Base-by-base conservation (phyloP, 2,888 invertebrate species). In the Magallana nippona region DNA sequence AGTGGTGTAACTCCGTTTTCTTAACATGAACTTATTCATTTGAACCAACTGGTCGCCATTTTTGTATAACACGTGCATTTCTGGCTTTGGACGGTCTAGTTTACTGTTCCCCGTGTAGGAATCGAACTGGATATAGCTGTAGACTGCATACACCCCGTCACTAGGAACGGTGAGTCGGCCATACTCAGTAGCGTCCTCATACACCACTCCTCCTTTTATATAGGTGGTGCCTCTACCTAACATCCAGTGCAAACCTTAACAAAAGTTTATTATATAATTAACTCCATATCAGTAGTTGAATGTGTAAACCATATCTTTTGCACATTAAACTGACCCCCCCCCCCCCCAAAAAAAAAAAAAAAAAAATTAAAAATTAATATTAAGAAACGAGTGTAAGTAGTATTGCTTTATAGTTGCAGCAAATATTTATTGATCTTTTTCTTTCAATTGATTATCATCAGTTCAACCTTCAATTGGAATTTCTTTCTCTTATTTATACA, bases 91-190 rank as follows among this genome's bases (percentile, higher is more conserved):
- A 1, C n/a, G 8, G 13, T 32, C 19, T 19, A 82, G 15, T 0
- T 58, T 15, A 22, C 27, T 60, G 2, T 79, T 19, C 2, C 55
- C 56, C 0, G 82, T 82, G 55, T 82, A 82, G 1, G 71, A 22
- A 32, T 82, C 71, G 19, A 82, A 71, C 15, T 82, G 82, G 56
- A 82, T 32, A 11, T 82, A 82, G 17, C 82, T 82, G 27, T 82
- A 82, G 8, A 82, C 71, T 19, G n/a, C 82, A 22, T 82, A 82
- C 10, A 82, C n/a, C 11, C 82, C 82, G 56, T 71, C 60, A n/a
- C 55, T 44, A 11, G 63, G 63, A 22, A 82, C 63, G 13, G 62
- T 71, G 1, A 82, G 62, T 55, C 13, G 56, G 56, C 82, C 82
- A 22, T 55, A 71, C 0, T 57, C 5, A 11, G 11, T 27, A 10